phyloP scores from a whole-genome alignment of 2,113 vertebrate species.

The Coturnix japonica region DNA sequence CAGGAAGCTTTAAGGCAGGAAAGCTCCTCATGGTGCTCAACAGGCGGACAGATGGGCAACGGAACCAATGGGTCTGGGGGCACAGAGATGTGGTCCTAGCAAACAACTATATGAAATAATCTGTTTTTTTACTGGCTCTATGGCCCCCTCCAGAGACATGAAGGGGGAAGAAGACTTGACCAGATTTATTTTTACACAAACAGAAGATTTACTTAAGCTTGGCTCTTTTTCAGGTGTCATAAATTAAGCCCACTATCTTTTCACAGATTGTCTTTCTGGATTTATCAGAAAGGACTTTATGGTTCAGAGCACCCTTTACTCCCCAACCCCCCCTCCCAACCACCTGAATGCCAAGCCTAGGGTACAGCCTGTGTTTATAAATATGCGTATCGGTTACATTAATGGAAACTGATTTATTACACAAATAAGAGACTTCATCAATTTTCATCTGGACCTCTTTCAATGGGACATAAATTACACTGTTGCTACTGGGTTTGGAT shows the following conservation, averaged over 20 bases:
- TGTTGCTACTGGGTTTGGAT: slow-evolving; percentile 55
- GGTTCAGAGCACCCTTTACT: neutral
- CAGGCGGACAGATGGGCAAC: rapidly evolving
- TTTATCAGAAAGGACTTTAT: slow-evolving; percentile 57
- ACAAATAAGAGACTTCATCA: slow-evolving; percentile 53
- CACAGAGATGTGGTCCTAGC: neutral
- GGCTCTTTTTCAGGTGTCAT: slow-evolving; percentile 46
- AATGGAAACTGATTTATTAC: slow-evolving; percentile 65
- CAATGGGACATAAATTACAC: slow-evolving; percentile 52
- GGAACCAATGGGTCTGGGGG: neutral
- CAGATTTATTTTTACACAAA: slow-evolving; percentile 21
- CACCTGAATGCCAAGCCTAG: neutral
- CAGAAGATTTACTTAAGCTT: slow-evolving; percentile 20
- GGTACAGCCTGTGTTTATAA: slow-evolving; percentile 34
- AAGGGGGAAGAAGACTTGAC: neutral
- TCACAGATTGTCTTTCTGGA: slow-evolving; percentile 32
- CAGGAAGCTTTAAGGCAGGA: rapidly evolving
- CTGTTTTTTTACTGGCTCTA: neutral
- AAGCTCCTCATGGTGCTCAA: neutral
- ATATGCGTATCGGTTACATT: slow-evolving; percentile 37
- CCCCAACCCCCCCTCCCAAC: neutral
- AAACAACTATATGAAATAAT: neutral
- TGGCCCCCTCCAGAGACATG: neutral
- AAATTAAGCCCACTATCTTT: slow-evolving; percentile 43
- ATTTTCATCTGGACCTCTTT: slow-evolving; percentile 54